Evolutionary conservation across 2,797 vertebrate genomes (phyloP), one percentile per base, ranked within the genome.

Genomic region (Tapera naevia): DNA sequence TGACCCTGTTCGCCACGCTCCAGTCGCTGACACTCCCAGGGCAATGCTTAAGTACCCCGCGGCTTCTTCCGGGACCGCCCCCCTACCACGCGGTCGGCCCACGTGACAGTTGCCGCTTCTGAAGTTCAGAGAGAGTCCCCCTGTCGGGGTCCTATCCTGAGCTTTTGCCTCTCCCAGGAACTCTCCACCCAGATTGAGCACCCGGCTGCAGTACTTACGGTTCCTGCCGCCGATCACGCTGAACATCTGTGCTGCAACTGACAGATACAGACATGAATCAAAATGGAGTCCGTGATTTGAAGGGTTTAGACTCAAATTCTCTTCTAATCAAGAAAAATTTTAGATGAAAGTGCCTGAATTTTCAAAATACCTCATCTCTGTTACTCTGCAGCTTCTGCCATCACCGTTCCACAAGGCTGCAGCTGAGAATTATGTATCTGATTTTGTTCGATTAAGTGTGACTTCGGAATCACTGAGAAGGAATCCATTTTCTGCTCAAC

Each of bases 401-500:
- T 81, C 61, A 54, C 66, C 72, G 51, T 79, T 87, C 37, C 27
- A 73, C 22, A 72, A 79, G 53, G 43, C 62, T 93, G 35, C 15
- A 73, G 24, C 13, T 76, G 37, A 76, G 76, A 92, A 88, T 66
- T 84, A 64, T 50, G 35, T 51, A 73, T 88, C 70, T 91, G 73
- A 92, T 93, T 94, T 93, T 82, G 30, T 30, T 57, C 7, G 0
- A 88, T 80, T 93, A 93, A 89, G 64, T 82, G 70, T 88, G 86
- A 81, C 80, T 95, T 91, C 56, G 57, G 83, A 95, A 93, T 89
- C 37, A 50, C 57, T 85, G 80, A 89, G 60, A 93, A 92, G 37
- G 74, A 95, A 95, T 95, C 56, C 71, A 92, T 91, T 96, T 96
- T 96, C 74, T 94, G 80, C 88, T 93, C 74, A 76, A 50, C 57